These are phyloP conservation scores for Pissodes strobi DNA, from an alignment of 1,140 invertebrate genomes.

Conservation along the genomic window DNA sequence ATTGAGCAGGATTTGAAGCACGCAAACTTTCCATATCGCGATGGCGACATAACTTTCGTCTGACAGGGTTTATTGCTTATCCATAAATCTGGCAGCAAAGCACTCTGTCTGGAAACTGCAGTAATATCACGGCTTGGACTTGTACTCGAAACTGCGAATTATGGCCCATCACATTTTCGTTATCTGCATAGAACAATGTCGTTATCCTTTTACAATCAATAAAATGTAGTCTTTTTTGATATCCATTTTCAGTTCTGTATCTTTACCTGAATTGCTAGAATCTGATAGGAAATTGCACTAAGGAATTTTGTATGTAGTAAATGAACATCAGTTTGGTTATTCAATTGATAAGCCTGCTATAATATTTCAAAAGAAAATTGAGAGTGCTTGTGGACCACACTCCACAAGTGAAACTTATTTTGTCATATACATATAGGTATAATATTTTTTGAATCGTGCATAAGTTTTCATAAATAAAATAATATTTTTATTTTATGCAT, in stretches of 20 bases:
- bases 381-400: no score
- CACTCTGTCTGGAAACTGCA: background rate
- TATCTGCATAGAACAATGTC: background rate
- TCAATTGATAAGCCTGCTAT: no score
- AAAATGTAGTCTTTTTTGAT: no score
- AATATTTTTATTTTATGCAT: no score
- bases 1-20: constrained; percentile 8
- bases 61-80: constrained; percentile 19
- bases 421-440: no score
- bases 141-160: background rate
- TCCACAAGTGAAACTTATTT: no score
- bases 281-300: background rate
- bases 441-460: no score
- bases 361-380: no score
- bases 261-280: background rate
- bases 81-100: constrained; percentile 22
- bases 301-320: no score
- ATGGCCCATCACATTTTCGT: constrained; percentile 10
- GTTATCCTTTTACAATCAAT: background rate
- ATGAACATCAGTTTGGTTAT: no score
- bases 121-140: constrained; percentile 9
- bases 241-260: background rate
- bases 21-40: constrained; percentile 15
- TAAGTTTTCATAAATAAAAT: no score
- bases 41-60: background rate